Evolutionary conservation across 1,140 invertebrate genomes (phyloP).

Genomic region (Colletes latitarsis): DNA sequence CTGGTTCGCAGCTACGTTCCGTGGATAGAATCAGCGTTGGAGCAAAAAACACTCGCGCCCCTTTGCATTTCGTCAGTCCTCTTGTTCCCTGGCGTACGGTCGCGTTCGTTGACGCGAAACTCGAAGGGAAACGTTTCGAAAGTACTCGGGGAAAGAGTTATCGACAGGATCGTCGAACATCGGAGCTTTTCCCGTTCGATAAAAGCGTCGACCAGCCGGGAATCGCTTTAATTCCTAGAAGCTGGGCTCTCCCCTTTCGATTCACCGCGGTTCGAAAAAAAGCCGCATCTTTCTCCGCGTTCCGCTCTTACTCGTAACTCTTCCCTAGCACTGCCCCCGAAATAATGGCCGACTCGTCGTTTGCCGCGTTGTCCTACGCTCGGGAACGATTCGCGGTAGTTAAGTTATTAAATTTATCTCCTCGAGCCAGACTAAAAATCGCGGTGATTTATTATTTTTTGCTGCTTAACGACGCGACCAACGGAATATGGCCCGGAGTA

Average conservation of each 20-base stretch:
- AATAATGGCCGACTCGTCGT: slow-evolving; percentile 20
- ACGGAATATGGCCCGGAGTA: slow-evolving; percentile 71
- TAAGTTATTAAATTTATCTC: slow-evolving; percentile 79
- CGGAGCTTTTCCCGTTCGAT: background rate
- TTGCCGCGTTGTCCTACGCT: slow-evolving; percentile 20
- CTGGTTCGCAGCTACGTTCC: no score
- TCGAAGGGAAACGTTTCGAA: background rate
- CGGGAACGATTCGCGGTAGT: slow-evolving; percentile 67
- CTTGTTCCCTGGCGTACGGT: no score
- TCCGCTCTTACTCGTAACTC: background rate
- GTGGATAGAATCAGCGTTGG: background rate
- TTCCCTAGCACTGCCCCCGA: slow-evolving; percentile 5
- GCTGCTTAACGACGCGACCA: slow-evolving; percentile 77
- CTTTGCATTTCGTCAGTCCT: no score
- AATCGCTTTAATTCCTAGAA: background rate
- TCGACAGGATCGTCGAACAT: background rate
- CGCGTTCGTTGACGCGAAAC: background rate
- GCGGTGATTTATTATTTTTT: slow-evolving; percentile 79
- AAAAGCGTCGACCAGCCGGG: background rate
- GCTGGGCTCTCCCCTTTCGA: background rate
- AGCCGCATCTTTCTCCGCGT: background rate
- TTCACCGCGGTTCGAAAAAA: background rate
- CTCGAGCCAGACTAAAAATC: slow-evolving; percentile 69
- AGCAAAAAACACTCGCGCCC: background rate
- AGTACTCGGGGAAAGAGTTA: background rate